Percentiles rank a stretch among this genome's conserved stretches.
Evolutionary conservation across 2,797 vertebrate species (phyloP).

Genomic region (Trachops cirrhosus): DNA sequence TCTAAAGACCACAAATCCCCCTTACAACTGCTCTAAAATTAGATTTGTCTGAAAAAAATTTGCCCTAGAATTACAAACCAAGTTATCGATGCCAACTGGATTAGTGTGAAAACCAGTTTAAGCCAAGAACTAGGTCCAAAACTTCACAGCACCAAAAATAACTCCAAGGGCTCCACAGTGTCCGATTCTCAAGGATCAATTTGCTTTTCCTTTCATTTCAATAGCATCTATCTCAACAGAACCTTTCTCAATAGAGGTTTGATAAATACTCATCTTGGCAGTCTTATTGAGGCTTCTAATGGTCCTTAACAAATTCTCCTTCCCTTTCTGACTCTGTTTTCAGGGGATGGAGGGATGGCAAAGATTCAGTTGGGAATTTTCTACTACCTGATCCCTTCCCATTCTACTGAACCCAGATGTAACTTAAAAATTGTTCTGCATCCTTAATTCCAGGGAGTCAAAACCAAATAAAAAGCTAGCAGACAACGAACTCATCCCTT

Average conservation of each 20-base stretch:
- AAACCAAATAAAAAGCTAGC: not conserved
- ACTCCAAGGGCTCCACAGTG: not conserved
- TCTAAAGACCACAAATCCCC: constrained; percentile 1
- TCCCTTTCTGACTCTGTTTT: not conserved
- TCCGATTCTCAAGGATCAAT: not conserved
- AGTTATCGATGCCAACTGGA: not conserved
- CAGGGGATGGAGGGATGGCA: not conserved
- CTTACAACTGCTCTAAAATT: constrained; percentile 48
- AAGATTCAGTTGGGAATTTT: not conserved
- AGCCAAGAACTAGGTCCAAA: not conserved
- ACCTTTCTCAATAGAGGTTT: constrained; percentile 24
- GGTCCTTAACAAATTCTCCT: not conserved
- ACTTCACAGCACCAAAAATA: constrained; percentile 14
- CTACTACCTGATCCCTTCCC: not conserved
- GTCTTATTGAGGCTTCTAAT: not conserved
- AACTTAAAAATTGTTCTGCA: not conserved
- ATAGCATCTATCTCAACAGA: not conserved
- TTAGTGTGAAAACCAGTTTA: constrained; percentile 28
- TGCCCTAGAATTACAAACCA: constrained; percentile 27
- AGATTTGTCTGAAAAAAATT: not conserved
- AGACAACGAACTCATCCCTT: not conserved
- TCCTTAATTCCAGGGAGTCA: constrained; percentile 8
- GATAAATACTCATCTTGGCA: not conserved
- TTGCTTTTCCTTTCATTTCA: constrained; percentile 20
- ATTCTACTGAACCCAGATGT: not conserved